Evolutionary conservation across 2,797 vertebrate genomes (phyloP), one percentile per base, ranked within the genome.

Genomic region (Rhinophrynus dorsalis): DNA sequence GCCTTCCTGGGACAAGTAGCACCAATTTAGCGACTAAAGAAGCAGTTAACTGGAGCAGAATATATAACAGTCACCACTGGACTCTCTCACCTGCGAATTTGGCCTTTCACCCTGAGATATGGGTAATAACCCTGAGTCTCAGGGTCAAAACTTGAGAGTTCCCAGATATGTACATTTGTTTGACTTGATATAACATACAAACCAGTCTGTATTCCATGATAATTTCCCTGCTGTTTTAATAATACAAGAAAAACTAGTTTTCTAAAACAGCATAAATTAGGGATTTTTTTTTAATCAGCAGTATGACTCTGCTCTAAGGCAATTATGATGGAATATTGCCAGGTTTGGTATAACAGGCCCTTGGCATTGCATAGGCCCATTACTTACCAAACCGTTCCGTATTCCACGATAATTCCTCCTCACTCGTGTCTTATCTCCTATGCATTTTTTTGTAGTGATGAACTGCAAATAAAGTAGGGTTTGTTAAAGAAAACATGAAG

Each of bases 401-500:
- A 73, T 73, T 73, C 70, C 70, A 73, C 70, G 70, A 73, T 73
- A 73, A 73, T 73, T 73, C 62, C 62, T 52, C 24, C 70, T 66
- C 29, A 73, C 70, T 59, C 70, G 47, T 47, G 70, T 66, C 55
- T 73, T 73, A 67, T 73, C 70, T 26, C 70, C 70, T 73, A 67
- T 54, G 62, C 37, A 59, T 67, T 73, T 75, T 72, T 67, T 77
- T 80, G 74, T 68, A 78, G 74, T 76, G 73, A 76, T 60, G 71
- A 66, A 74, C 67, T 47, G 54, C 68, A 77, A 82, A 81, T 78
- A 78, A 79, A 76, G 74, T 64, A 80, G 76, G 79, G 78, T 68
- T 78, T 72, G 78, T 80, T 82, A 79, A 45, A 42, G 35, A 51
- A 73, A 29, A 66, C 3, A 62, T 48, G 5, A 27, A 38, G 56